phyloP scores from a whole-genome alignment of 2,888 invertebrate species.

The Trichacis sp. region DNA sequence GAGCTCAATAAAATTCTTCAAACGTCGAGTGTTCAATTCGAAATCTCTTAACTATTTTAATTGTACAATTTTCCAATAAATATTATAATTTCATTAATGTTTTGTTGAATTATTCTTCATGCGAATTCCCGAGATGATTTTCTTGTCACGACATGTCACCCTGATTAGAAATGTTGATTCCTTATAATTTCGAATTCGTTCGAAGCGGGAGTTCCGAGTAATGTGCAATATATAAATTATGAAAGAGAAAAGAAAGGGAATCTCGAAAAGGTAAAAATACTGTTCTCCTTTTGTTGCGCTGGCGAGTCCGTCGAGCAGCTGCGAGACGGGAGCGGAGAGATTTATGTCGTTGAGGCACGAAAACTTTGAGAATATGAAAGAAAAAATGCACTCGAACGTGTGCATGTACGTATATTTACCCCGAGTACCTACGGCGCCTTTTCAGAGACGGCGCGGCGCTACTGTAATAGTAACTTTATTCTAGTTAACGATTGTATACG shows the following conservation, averaged over 20 bases:
- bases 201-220: not conserved
- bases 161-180: no score
- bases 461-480: constrained; percentile 63
- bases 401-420: constrained; percentile 35
- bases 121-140: no score
- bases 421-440: constrained; percentile 50
- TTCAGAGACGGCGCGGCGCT: constrained; percentile 49
- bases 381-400: constrained; percentile 36
- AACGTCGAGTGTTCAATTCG: no score
- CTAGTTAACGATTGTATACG: constrained; percentile 70
- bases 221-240: constrained; percentile 39
- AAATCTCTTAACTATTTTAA: no score
- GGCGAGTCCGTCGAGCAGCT: constrained; percentile 44
- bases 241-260: constrained; percentile 10
- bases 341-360: constrained; percentile 42
- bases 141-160: no score
- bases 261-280: constrained; percentile 10
- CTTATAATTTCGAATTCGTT: no score
- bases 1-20: no score
- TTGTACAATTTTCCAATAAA: no score
- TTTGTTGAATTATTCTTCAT: no score
- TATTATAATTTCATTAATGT: no score
- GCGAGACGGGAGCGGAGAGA: constrained; percentile 37
- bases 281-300: constrained; percentile 39
- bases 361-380: constrained; percentile 32